phyloP scores from a whole-genome alignment of 2,888 invertebrate genomes.

The Tribolium freemani region DNA sequence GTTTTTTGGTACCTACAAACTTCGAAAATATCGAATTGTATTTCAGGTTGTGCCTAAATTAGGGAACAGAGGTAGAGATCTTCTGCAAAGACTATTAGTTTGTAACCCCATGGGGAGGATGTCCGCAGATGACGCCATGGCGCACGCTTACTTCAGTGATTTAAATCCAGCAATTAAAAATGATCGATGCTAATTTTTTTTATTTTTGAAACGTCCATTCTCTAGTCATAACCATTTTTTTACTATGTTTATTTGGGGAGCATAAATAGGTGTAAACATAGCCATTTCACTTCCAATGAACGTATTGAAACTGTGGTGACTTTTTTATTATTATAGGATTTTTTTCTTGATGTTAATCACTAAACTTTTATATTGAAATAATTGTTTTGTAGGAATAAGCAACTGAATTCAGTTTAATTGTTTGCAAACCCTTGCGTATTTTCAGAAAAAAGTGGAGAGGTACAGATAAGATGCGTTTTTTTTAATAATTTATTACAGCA shows the following conservation, averaged over 20 bases:
- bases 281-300: no score
- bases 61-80: slow-evolving; percentile 92
- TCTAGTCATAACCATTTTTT: slow-evolving; percentile 26
- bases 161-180: slow-evolving; percentile 75
- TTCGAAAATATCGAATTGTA: background rate
- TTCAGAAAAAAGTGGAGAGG: background rate
- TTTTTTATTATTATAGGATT: no score
- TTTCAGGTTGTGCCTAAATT: slow-evolving; percentile 87
- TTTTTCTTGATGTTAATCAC: background rate
- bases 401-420: background rate
- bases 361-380: slow-evolving; percentile 9
- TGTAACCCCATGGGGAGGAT: slow-evolving; percentile 95
- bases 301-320: no score
- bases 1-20: background rate
- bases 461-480: slow-evolving; percentile 2
- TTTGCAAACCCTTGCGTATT: background rate
- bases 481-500: slow-evolving; percentile 55
- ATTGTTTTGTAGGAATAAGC: slow-evolving; percentile 9
- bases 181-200: slow-evolving; percentile 45
- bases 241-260: background rate
- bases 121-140: slow-evolving; percentile 97
- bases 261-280: no score
- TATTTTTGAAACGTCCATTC: background rate
- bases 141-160: slow-evolving; percentile 94
- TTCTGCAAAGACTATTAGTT: slow-evolving; percentile 91